Evolutionary conservation across 2,113 vertebrate genomes (phyloP), one percentile per base, ranked within the genome.

Genomic region (Oncorhynchus clarkii): DNA sequence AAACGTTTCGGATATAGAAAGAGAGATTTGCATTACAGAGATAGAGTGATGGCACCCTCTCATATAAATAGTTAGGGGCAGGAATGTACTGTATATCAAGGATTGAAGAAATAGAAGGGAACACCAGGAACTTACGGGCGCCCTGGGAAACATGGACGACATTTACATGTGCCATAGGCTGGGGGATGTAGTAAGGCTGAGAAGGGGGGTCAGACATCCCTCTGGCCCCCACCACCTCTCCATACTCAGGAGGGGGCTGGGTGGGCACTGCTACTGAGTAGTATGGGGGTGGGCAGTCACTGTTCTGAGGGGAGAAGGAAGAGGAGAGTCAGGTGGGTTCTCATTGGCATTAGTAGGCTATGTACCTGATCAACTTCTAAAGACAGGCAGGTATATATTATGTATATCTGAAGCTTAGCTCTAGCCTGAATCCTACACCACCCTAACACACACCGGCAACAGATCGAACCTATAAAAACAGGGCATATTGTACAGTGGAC

Each of bases 281-380:
- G 75, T 84, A 86, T 2, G 80, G 73, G 6, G 80, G 80, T 6
- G 84, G 86, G 11, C 14, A 45, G 3, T 74, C 74, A 34, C 31
- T 39, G 39, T 39, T 68, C 24, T 57, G 20, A 29, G 66, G 67
- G 22, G 9, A 66, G 20, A 54, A 67, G 73, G 39, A 39, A 8
- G 39, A 39, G 8, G 45, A 66, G 8, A 24, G 39, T 27, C 27
- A 31, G n/a, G 39, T 5, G 16, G 29, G 18, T 11, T 64, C 20
- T 24, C 60, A 64, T 64, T 24, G 22, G 22, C 34, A 39, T 39
- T 39, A 39, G 39, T 39, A 39, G 39, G 39, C 39, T 39, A 39
- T 39, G 39, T 39, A 39, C 39, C 39, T 39, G 39, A 2, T 39
- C 8, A 39, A 39, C 39, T 39, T 39, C 39, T 39, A 39, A 39